These are phyloP conservation scores for Xylophagus ater DNA, from an alignment of 2,888 invertebrate genomes.

Conservation along the genomic window DNA sequence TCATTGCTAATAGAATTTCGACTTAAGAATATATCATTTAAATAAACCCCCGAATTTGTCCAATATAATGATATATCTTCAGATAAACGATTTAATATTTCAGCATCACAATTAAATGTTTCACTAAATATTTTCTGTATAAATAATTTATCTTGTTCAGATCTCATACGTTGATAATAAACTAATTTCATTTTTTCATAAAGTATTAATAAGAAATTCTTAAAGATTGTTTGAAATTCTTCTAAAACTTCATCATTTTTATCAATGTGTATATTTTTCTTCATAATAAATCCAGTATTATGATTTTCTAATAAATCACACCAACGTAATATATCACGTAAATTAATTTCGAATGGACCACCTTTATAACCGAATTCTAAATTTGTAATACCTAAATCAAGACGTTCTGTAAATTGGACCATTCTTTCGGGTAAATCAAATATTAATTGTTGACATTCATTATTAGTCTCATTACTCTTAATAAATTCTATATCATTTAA, in stretches of 20 bases:
- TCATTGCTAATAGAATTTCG: slow-evolving; percentile 31
- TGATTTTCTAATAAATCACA: slow-evolving; percentile 56
- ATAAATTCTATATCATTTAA: neutral
- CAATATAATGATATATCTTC: slow-evolving; percentile 48
- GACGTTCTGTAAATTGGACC: slow-evolving; percentile 63
- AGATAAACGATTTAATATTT: slow-evolving; percentile 34
- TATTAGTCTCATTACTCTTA: neutral
- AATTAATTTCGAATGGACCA: slow-evolving; percentile 93
- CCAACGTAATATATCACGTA: slow-evolving; percentile 91
- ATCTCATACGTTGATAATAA: slow-evolving; percentile 80
- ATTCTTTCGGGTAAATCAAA: slow-evolving; percentile 53
- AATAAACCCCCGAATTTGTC: slow-evolving; percentile 45
- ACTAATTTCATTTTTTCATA: slow-evolving; percentile 55
- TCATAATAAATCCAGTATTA: slow-evolving; percentile 27
- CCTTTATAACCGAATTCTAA: slow-evolving; percentile 70
- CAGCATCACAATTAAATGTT: slow-evolving; percentile 40
- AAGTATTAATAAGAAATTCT: slow-evolving; percentile 28
- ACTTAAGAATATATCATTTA: slow-evolving; percentile 52
- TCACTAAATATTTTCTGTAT: slow-evolving; percentile 46
- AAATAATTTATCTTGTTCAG: slow-evolving; percentile 59
- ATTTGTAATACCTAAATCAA: slow-evolving; percentile 52
- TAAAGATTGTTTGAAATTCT: slow-evolving; percentile 20
- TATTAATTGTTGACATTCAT: slow-evolving; percentile 26
- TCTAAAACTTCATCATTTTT: slow-evolving; percentile 12
- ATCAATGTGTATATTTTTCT: slow-evolving; percentile 29